Evolutionary conservation across 2,113 vertebrate genomes (phyloP), one percentile per base, ranked within the genome.

Genomic region (Scatophagus argus): DNA sequence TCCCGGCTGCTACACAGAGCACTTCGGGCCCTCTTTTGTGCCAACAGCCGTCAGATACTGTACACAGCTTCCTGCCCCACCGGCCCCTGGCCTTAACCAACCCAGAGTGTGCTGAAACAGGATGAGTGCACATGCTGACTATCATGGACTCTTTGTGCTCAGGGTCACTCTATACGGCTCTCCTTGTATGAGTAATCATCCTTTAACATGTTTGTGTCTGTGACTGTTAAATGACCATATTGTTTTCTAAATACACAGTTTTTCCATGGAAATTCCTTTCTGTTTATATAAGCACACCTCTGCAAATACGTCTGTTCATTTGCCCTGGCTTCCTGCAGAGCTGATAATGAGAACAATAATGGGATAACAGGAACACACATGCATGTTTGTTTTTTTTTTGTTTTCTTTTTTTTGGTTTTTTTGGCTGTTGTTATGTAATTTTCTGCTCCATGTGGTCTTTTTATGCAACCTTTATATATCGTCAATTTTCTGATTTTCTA

Each of bases 1-100:
- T 81, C 83, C 78, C 66, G 47, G 73, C 70, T 62, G 75, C 77
- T 54, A 79, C 78, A 64, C 60, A 39, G 54, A 79, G 79, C 64
- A 79, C 83, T 86, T 77, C 38, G 79, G 77, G 79, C 36, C 0
- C 47, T 75, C 55, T 51, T 81, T 80, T 82, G 54, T 86, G 85
- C 78, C 74, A 43, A 70, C 75, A 83, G 84, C 76, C 82, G 76
- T 83, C 87, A 81, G 69, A 84, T 75, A 66, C 69, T 62, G 74
- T 39, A 75, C 76, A 21, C 66, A 77, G 78, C 76, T 86, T 84
- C 83, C 83, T 84, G 82, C 81, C 81, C 85, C 77, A 73, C 67
- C 41, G 74, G 79, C 77, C 78, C 59, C 21, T n/a, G 8, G 36
- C 75, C 69, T 74, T 70, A 46, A 63, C 64, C 72, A 55, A 47